These are phyloP conservation scores for Napeogenes inachia DNA, from an alignment of 2,888 invertebrate species.

Conservation along the genomic window DNA sequence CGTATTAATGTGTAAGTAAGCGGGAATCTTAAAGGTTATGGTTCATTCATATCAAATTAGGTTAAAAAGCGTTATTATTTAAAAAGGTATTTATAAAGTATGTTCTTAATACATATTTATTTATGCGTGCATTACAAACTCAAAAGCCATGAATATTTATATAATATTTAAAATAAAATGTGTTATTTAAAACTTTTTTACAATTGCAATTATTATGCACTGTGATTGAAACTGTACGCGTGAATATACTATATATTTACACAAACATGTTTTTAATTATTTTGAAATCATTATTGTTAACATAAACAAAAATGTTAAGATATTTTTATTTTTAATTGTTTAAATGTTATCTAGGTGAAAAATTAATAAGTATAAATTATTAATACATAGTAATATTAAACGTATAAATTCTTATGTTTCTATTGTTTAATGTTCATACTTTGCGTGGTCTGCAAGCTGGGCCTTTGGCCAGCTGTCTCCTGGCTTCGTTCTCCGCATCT, in stretches of 20 bases:
- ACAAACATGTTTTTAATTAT: background rate
- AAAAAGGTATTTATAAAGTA: background rate
- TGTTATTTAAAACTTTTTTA: background rate
- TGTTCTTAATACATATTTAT: no score
- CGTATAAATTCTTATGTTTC: background rate
- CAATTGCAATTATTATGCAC: background rate
- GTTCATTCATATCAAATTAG: background rate
- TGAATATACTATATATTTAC: no score
- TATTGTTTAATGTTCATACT: slow-evolving; percentile 28
- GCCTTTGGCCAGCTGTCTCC: slow-evolving; percentile 83
- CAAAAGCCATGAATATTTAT: background rate
- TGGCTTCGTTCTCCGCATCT: slow-evolving; percentile 84
- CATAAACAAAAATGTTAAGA: background rate
- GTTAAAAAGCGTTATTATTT: background rate
- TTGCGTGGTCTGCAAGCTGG: slow-evolving; percentile 86
- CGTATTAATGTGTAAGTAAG: slow-evolving; percentile 2
- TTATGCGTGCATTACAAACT: background rate
- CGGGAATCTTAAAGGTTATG: background rate
- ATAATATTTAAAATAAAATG: background rate
- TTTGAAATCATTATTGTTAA: background rate
- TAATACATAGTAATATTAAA: background rate
- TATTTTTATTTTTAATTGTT: no score
- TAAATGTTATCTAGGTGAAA: no score
- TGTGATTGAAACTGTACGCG: background rate
- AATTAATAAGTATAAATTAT: background rate